Evolutionary conservation across 2,888 invertebrate species (phyloP).

Genomic region (Drosophila neonasuta): DNA sequence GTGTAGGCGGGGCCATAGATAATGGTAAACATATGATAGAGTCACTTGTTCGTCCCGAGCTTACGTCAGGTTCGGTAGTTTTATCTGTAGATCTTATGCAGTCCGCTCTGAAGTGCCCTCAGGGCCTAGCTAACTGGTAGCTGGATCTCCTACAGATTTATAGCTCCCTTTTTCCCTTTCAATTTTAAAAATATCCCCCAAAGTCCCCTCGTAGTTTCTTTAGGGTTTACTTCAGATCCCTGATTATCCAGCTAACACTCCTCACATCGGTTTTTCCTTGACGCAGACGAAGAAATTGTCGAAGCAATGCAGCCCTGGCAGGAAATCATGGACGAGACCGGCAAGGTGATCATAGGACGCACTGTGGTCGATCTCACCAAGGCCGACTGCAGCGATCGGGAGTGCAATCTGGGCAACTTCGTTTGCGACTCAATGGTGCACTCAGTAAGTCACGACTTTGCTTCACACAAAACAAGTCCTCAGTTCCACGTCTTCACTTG

Average conservation of each 20-base stretch:
- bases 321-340: conserved; percentile 84
- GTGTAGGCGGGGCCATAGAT: no score
- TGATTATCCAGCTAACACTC: neutral
- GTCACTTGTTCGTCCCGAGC: no score
- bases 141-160: no score
- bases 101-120: no score
- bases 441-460: conserved; percentile 82
- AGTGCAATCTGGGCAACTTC: conserved; percentile 90
- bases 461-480: neutral
- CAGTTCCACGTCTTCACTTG: neutral
- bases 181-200: no score
- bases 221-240: neutral
- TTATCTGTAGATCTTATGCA: no score
- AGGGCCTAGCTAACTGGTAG: no score
- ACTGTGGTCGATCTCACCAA: conserved; percentile 85
- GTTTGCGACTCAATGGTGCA: conserved; percentile 88
- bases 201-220: neutral
- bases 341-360: conserved; percentile 84
- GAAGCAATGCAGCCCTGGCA: conserved; percentile 85
- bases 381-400: conserved; percentile 84
- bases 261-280: neutral
- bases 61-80: no score
- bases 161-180: no score
- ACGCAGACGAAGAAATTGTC: conserved; percentile 85
- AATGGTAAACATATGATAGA: no score